phyloP scores from a whole-genome alignment of 2,113 vertebrate genomes.

The Pogonocichla stellata region DNA sequence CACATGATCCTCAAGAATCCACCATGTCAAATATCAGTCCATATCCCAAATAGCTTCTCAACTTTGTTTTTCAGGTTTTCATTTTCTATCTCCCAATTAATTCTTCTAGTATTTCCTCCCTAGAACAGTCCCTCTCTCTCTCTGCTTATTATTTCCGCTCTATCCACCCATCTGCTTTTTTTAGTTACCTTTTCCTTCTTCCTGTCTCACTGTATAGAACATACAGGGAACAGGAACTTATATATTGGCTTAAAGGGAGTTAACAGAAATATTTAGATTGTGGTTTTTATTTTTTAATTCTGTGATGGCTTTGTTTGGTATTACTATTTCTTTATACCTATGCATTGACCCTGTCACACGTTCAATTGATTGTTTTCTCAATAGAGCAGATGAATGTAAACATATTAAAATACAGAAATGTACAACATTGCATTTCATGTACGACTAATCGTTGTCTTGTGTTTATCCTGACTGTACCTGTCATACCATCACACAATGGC shows the following conservation, averaged over 20 bases:
- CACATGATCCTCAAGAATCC: background rate
- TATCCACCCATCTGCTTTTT: background rate
- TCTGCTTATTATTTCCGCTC: background rate
- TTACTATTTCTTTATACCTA: background rate
- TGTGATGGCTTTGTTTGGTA: background rate
- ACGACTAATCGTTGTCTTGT: background rate
- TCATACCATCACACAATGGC: background rate
- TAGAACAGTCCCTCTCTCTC: background rate
- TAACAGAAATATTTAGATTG: background rate
- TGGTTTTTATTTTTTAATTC: background rate
- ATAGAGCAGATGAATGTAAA: background rate
- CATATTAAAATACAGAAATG: background rate
- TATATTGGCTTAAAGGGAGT: background rate
- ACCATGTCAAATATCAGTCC: background rate
- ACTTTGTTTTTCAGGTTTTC: background rate
- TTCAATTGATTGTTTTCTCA: background rate
- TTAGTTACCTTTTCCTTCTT: constrained; percentile 38
- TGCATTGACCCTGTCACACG: background rate
- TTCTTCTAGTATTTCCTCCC: background rate
- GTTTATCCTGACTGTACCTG: background rate
- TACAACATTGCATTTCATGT: background rate
- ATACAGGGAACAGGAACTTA: background rate
- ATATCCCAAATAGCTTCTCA: background rate
- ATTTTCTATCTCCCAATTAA: background rate
- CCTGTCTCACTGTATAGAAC: background rate